Evolutionary conservation across 2,113 vertebrate species (phyloP).

Genomic region (Probosciger aterrimus): DNA sequence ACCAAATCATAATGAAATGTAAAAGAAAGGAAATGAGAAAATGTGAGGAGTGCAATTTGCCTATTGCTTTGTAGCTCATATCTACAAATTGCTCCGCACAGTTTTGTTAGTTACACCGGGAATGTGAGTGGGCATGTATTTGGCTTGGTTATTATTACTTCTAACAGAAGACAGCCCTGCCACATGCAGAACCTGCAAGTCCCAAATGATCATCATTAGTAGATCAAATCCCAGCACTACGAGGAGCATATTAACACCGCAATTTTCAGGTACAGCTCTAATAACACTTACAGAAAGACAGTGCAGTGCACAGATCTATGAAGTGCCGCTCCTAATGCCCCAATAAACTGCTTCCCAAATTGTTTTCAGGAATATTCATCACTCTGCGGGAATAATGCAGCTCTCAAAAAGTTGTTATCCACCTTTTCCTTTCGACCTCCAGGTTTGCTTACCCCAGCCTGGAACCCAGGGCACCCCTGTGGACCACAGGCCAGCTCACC

Average conservation of each 20-base stretch:
- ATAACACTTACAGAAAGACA: neutral
- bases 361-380: neutral
- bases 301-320: neutral
- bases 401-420: neutral
- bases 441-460: rapidly evolving
- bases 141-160: neutral
- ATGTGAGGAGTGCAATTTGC: neutral
- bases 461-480: rapidly evolving
- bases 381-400: neutral
- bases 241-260: slow-evolving; percentile 8
- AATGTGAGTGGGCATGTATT: neutral
- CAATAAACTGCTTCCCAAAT: neutral
- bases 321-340: neutral
- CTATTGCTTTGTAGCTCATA: neutral
- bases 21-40: neutral
- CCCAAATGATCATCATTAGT: neutral
- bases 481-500: neutral
- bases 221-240: neutral
- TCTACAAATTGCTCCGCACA: neutral
- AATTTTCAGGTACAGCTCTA: slow-evolving; percentile 2
- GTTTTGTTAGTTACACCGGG: neutral
- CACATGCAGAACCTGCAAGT: neutral
- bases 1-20: neutral
- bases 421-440: neutral
- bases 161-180: neutral